Base-by-base conservation (phyloP, 2,888 invertebrate species). In the Limnephilus lunatus region DNA sequence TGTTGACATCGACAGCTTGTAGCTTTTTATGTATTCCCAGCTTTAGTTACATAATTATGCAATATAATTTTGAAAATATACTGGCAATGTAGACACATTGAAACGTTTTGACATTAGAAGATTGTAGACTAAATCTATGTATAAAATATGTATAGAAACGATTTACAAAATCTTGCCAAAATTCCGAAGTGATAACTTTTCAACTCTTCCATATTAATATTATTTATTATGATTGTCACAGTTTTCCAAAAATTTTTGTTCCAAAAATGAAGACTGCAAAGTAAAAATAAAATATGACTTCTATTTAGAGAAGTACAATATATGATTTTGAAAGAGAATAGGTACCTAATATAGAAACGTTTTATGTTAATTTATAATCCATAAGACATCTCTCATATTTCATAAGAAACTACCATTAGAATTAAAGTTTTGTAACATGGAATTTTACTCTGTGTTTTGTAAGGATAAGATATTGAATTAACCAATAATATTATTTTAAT, bases 361-460 rank as follows among this genome's bases (percentile, higher is more conserved):
- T 85, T 85, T 85, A 25, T 85, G 11, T 85, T 81, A 82, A 31
- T 82, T 32, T 82, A 82, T 82, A 82, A 82, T 82, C 32, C 31
- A 82, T 82, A 82, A 32, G 48, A 86, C 30, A 48, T 86, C n/a
- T 86, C 86, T 86, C 48, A 86, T 86, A 86, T 35, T 82, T 44
- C 39, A 86, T 91, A 83, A 68, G 85, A 53, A 68, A 81, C 81
- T 86, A 82, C 86, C 85, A 87, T 86, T 53, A 91, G 82, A 30
- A 44, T 39, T 44, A 48, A 86, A 86, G 44, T 39, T 44, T 86
- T 15, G 25, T 44, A 39, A 86, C 12, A 12, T 12, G 44, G 44
- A 44, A 44, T 12, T 44, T 44, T 44, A 12, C 12, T 44, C 44
- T 44, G 12, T 44, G 11, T 44, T 44, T 12, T 15, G 25, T 44